Percentiles rank a stretch among this genome's conserved stretches.
These are phyloP conservation scores for Scomber colias DNA, from an alignment of 2,113 vertebrate species.

Conservation along the genomic window DNA sequence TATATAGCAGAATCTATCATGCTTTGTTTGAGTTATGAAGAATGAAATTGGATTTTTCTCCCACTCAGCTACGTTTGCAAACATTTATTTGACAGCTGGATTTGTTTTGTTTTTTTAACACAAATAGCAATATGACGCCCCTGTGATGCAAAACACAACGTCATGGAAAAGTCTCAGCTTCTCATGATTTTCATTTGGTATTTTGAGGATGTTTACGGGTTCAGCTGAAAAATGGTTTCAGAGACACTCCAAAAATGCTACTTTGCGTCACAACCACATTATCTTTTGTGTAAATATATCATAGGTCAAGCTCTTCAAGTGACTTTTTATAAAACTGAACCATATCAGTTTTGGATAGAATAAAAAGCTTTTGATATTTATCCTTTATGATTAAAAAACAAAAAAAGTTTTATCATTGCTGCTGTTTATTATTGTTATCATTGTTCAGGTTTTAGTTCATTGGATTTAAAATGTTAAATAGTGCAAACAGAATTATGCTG, in stretches of 20 bases:
- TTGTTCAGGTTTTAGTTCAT: background rate
- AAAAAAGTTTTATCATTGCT: background rate
- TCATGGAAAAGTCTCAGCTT: background rate
- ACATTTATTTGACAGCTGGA: slow-evolving; percentile 1
- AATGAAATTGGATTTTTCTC: slow-evolving; percentile 1
- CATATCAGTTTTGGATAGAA: background rate
- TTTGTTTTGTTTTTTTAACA: background rate
- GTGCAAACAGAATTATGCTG: background rate
- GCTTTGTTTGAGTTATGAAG: background rate
- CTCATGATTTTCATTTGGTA: background rate
- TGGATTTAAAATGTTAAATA: background rate
- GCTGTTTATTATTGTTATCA: background rate
- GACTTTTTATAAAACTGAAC: background rate
- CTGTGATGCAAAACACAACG: background rate
- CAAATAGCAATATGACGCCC: background rate
- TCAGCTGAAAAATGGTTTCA: too few species aligned
- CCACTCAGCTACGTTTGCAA: background rate
- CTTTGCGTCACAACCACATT: background rate
- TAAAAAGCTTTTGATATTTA: too few species aligned
- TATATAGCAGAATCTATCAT: too few species aligned
- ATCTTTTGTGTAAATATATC: slow-evolving; percentile 32
- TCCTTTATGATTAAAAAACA: background rate
- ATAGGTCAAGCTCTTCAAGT: background rate
- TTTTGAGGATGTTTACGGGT: too few species aligned
- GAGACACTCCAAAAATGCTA: background rate